Conservation (phyloP, 1,140 invertebrate genomes). For the Ceratitis capitata region DNA sequence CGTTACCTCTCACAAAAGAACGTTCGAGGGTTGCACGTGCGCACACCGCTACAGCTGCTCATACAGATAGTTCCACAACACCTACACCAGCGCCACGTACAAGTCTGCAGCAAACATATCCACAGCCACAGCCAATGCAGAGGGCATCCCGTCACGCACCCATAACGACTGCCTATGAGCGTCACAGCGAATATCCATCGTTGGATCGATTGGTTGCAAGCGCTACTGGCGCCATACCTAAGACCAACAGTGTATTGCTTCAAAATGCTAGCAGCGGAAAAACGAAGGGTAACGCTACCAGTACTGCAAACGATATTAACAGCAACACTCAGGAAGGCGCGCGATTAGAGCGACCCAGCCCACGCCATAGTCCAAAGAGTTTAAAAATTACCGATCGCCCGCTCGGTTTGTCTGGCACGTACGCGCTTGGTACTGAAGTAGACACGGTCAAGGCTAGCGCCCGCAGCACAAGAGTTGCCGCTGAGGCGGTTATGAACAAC, state of each 20-base stretch:
- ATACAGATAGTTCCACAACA: constrained; percentile 43
- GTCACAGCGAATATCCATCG: constrained; percentile 53
- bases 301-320: neutral
- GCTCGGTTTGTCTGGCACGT: neutral
- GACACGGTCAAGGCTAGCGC: neutral
- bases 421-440: neutral
- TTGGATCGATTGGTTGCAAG: constrained; percentile 55
- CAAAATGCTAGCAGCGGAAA: neutral
- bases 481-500: neutral
- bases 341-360: neutral
- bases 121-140: constrained; percentile 39
- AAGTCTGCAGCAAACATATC: constrained; percentile 45
- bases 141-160: neutral
- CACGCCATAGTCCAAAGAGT: constrained; percentile 38
- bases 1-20: constrained; percentile 56
- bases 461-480: neutral
- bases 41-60: neutral
- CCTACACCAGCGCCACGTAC: constrained; percentile 58
- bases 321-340: neutral
- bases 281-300: neutral
- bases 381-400: constrained; percentile 23
- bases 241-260: constrained; percentile 24
- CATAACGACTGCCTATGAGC: constrained; percentile 32
- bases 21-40: constrained; percentile 39
- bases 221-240: constrained; percentile 59